Base-by-base conservation (phyloP, 2,888 invertebrate species). In the Hofmannophila pseudospretella region DNA sequence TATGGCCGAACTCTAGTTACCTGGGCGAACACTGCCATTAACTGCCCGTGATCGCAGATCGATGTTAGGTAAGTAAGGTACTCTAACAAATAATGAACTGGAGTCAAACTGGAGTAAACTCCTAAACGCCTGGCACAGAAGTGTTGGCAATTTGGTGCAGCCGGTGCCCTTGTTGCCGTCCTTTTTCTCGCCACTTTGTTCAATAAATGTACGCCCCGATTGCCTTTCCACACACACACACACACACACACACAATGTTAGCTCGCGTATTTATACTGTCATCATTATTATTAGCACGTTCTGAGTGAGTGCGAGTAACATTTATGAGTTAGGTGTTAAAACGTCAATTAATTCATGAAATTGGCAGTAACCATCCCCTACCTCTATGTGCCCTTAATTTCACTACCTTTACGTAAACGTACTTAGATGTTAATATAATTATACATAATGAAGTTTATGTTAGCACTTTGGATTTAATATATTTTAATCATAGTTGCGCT, bases 101-200 rank as follows among this genome's bases (percentile, higher is more conserved):
- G 55, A 68, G 67, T 66, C 63, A 68, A n/a, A n/a, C n/a, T 69
- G 66, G 55, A 68, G 67, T 66, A 64, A 68, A 67, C 67, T 70
- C 58, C 60, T 62, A 66, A 72, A 63, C 69, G 74, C 67, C 53
- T 56, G 67, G 69, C 68, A 58, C 67, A 49, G 64, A 69, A 70
- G 75, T 77, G 80, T 71, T 68, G 74, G 77, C 76, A 72, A 80
- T 82, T 80, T 68, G 60, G 71, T 67, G 63, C 79, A 84, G 65
- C 77, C 73, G 82, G 79, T 54, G 65, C 67, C 60, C 65, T 68
- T 74, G 76, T 75, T 70, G 67, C 67, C 69, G 63, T 62, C 80
- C 71, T 79, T 78, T 80, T 77, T 78, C 76, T 70, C 68, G 66
- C 67, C 68, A 61, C 73, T 74, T 72, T 69, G 71, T 75, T 75